Base-by-base conservation (phyloP, 2,113 vertebrate species). In the Atrichornis clamosus region DNA sequence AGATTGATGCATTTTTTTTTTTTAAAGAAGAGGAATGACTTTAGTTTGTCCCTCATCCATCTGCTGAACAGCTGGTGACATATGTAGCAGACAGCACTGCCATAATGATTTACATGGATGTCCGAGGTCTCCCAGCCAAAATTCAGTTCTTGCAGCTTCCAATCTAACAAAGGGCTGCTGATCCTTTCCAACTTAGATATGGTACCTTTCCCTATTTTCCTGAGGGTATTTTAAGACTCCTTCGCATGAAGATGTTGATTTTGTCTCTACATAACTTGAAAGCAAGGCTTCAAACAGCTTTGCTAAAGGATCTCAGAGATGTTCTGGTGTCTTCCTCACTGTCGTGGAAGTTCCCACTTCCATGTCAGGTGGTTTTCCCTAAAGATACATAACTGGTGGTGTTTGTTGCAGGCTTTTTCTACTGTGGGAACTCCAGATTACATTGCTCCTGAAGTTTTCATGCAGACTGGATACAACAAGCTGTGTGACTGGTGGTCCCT, bases 381-480 rank as follows among this genome's bases (percentile, higher is more conserved):
- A 1, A 56, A 41, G 50, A 33, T 27, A 2, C 2, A 0, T 91
- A 60, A 95, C 77, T 46, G 19, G 0, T 84, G 81, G 30, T 60
- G 2, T 94, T 88, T 69, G 22, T 98, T 98, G 46, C 96, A 99
- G 99, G 99, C 99, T 70, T 99, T 99, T 94, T 99, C 99, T 50
- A 99, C 99, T 0, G 99, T 99, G 93, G 99, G 99, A 58, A 99
- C 99, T 26, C 99, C 99, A 9, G 99, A 99, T 95, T 99, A 99
- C 98, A 99, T 99, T 30, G 99, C 99, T 75, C 99, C 99, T 2
- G 99, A 99, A 80, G 99, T 99, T 30, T 99, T 99, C 97, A 98
- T 99, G 98, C 99, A 99, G 94, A 99, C 99, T 1, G 99, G 99
- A 2, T 99, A 99, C 98, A 99, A 99, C 98, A 99, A 99, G 93